Base-by-base conservation (phyloP, 2,888 invertebrate species). In the Cyrtodaria siliqua region DNA sequence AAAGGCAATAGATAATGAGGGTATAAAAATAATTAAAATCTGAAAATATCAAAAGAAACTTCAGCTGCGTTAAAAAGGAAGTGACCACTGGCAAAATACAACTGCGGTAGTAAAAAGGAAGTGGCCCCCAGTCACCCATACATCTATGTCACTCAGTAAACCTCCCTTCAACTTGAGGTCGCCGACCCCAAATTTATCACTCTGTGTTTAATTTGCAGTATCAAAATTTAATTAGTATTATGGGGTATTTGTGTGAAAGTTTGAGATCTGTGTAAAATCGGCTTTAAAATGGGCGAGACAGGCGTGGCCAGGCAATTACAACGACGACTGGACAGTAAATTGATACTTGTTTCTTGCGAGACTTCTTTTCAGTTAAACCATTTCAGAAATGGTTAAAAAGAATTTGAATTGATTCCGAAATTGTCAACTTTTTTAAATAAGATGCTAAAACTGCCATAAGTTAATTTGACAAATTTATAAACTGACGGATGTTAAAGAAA, bases 151-250 rank as follows among this genome's bases (percentile, higher is more conserved):
- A 68, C 59, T 23, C 50, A 3, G 33, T 33, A 60, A 59, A 68
- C 68, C 68, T 68, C 60, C 60, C 59, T 52, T 60, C 52, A 52
- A 68, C 59, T 44, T 24, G 9, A 16, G 59, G 23, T n/a, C 44
- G n/a, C 27, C 24, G 52, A 52, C 52, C 52, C 20, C 26, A 59
- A 29, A 44, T 68, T 68, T 20, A 68, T 68, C 68, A 60, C 59
- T 68, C 60, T 38, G 50, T 2, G n/a, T 62, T 40, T 4, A 50
- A 33, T 52, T 52, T 62, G 23, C 26, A 33, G 42, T 44, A 60
- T 60, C 52, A 42, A 44, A 60, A 50, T 59, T 68, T 68, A 68
- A 68, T 68, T 68, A 68, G 59, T 44, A 49, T 57, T 42, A 50
- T 49, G n/a, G 50, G 33, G 49, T 50, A 59, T 59, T 67, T 59